Percentiles rank a stretch among this genome's conserved stretches.
Conservation (phyloP, 1,140 invertebrate genomes). For the Neodiprion virginianus region DNA sequence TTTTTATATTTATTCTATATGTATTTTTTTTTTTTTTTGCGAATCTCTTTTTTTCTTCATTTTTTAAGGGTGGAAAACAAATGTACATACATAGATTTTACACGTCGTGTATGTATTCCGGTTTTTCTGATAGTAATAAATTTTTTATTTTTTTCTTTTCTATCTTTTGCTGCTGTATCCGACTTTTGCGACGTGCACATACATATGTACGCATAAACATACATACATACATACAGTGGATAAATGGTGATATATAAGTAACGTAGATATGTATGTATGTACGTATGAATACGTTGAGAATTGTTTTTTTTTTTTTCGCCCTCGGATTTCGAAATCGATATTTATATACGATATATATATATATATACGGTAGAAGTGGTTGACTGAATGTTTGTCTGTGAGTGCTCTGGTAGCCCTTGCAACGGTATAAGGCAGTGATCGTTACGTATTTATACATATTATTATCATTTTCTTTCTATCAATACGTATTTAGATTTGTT, state of each 20-base stretch:
- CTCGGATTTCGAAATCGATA: background rate
- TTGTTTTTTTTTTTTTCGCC: constrained; percentile 2
- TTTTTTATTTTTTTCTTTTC: background rate
- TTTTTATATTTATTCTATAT: constrained; percentile 20
- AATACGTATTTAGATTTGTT: background rate
- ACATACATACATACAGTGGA: too few relatives aligned
- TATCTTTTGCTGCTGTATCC: constrained; percentile 3
- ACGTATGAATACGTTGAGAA: constrained; percentile 13
- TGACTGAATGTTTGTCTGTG: constrained; percentile 63
- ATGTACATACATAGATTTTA: constrained; percentile 14
- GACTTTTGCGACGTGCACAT: background rate
- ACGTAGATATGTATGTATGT: constrained; percentile 24
- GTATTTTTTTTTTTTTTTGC: constrained; percentile 27
- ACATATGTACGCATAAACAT: too few relatives aligned
- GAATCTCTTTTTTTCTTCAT: constrained; percentile 30
- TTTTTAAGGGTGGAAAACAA: background rate
- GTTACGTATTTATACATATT: constrained; percentile 24
- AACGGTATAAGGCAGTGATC: constrained; percentile 40
- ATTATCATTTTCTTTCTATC: constrained; percentile 9
- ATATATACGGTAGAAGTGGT: constrained; percentile 50
- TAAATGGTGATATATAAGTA: too few relatives aligned
- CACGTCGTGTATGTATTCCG: background rate
- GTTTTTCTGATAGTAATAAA: background rate
- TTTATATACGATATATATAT: constrained; percentile 19
- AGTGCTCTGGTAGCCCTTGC: constrained; percentile 58